Percentiles rank a stretch among this genome's conserved stretches.
Evolutionary conservation across 2,888 invertebrate genomes (phyloP).

Genomic region (Anodontia alba): DNA sequence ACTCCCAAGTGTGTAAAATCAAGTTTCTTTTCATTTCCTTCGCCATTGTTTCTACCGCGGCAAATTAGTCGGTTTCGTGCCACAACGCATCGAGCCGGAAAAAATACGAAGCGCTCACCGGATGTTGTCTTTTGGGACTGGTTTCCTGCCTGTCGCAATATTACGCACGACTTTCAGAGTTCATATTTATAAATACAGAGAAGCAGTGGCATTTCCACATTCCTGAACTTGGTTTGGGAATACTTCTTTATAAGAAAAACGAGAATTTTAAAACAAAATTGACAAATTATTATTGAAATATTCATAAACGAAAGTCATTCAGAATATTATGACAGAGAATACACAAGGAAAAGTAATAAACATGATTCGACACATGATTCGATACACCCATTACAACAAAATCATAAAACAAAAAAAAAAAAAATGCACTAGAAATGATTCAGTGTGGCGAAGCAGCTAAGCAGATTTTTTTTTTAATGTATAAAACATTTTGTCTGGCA

Average conservation of each 20-base stretch:
- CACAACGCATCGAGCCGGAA: slow-evolving; percentile 50
- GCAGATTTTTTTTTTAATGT: too few relatives aligned
- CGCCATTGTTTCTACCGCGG: slow-evolving; percentile 56
- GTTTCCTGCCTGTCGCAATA: slow-evolving; percentile 58
- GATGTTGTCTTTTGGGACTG: slow-evolving; percentile 51
- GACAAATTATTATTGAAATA: slow-evolving; percentile 35
- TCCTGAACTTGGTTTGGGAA: slow-evolving; percentile 32
- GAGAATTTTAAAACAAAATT: slow-evolving; percentile 43
- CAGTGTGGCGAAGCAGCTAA: too few relatives aligned
- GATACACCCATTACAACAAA: too few relatives aligned
- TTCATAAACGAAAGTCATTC: neutral
- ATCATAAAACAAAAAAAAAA: too few relatives aligned
- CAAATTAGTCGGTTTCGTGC: slow-evolving; percentile 61
- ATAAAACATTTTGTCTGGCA: too few relatives aligned
- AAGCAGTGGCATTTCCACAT: slow-evolving; percentile 50
- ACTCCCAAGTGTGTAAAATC: slow-evolving; percentile 69
- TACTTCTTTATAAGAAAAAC: slow-evolving; percentile 33
- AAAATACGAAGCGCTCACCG: slow-evolving; percentile 47
- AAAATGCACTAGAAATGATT: too few relatives aligned
- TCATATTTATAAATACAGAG: slow-evolving; percentile 55
- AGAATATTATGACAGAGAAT: too few relatives aligned
- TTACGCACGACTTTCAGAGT: slow-evolving; percentile 50
- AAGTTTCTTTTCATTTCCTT: slow-evolving; percentile 68
- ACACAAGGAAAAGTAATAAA: too few relatives aligned
- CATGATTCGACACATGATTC: too few relatives aligned